Percentiles rank a stretch among this genome's conserved stretches.
Conservation (phyloP, 2,113 vertebrate species). For the Hassar affinis region DNA sequence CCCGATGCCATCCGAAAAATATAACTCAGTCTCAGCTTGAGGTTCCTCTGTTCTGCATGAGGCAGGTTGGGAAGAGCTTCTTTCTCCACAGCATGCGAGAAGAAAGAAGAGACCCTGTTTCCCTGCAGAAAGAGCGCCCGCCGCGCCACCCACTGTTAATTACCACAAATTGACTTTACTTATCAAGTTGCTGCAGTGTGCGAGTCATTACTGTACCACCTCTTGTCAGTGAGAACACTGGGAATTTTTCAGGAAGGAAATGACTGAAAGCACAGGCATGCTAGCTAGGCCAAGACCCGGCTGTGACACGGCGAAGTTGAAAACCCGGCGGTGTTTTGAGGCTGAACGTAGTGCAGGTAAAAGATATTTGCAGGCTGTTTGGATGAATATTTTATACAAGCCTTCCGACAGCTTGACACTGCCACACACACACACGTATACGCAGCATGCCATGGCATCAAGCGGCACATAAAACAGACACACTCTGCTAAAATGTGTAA, state of each 20-base stretch:
- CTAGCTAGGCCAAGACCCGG: slow-evolving; percentile 6
- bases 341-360: slow-evolving; percentile 31
- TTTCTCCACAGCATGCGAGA: slow-evolving; percentile 22
- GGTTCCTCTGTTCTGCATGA: slow-evolving; percentile 18
- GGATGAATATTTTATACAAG: slow-evolving; percentile 36
- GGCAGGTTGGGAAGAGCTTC: slow-evolving; percentile 11
- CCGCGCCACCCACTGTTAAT: slow-evolving; percentile 52
- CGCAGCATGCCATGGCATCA: slow-evolving; percentile 9
- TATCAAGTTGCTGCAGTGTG: slow-evolving; percentile 54
- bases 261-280: not conserved
- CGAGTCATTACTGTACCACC: slow-evolving; percentile 38
- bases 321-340: not conserved
- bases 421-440: not conserved
- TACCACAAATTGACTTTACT: slow-evolving; percentile 59
- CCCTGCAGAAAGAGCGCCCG: slow-evolving; percentile 39
- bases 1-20: slow-evolving; percentile 42
- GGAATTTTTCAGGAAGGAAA: slow-evolving; percentile 10
- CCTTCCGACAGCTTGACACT: not conserved
- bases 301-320: slow-evolving; percentile 12
- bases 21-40: slow-evolving; percentile 36
- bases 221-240: slow-evolving; percentile 28
- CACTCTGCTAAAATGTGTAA: not conserved
- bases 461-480: slow-evolving; percentile 22
- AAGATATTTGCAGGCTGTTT: slow-evolving; percentile 34
- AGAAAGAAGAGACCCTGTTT: slow-evolving; percentile 38